phyloP scores from a whole-genome alignment of 2,113 vertebrate genomes.

The Platycercus adscitus region DNA sequence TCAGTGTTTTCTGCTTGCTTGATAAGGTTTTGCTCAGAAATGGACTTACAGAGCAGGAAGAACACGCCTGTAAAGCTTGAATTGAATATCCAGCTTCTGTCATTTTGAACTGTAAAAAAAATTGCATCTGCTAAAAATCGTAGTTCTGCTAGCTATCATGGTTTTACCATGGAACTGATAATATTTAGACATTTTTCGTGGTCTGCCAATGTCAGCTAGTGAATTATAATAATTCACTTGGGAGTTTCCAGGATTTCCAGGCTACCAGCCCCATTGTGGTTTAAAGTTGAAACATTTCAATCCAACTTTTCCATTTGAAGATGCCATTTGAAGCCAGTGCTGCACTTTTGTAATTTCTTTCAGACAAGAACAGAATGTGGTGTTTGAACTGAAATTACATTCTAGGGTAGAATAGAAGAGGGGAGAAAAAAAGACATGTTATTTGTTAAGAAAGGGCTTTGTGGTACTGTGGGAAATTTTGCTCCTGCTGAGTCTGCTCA shows the following conservation, averaged over 20 bases:
- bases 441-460: background rate
- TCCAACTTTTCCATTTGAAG: background rate
- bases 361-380: background rate
- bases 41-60: background rate
- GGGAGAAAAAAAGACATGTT: background rate
- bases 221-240: background rate
- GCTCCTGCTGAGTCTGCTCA: background rate
- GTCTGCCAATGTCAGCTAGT: background rate
- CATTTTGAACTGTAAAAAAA: background rate
- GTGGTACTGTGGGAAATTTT: background rate
- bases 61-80: background rate
- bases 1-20: background rate
- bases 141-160: background rate
- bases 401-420: background rate
- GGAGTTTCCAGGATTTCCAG: background rate
- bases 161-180: background rate
- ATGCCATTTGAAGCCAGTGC: background rate
- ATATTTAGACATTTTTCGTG: background rate
- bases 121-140: background rate
- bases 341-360: background rate
- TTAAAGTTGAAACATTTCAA: background rate
- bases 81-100: background rate
- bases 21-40: background rate
- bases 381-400: background rate
- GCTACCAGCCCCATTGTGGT: background rate